Evolutionary conservation across 2,797 vertebrate genomes (phyloP), one percentile per base, ranked within the genome.

Genomic region (Neosilurus hyrtlii): DNA sequence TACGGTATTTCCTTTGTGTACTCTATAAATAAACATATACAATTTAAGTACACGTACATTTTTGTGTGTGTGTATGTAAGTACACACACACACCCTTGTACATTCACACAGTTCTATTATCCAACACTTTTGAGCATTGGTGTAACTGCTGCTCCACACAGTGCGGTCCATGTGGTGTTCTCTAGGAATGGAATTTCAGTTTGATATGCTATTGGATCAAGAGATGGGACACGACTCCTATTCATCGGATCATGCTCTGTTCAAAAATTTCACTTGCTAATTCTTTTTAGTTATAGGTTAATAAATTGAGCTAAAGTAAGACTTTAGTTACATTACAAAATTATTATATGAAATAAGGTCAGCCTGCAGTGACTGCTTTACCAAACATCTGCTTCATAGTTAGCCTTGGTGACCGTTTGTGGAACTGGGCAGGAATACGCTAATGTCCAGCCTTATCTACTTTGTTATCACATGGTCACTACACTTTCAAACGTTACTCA

Each of bases 231-330:
- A 77, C 68, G 63, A 82, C 80, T n/a, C 20, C 18, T 62, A 62
- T 79, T 77, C 79, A 83, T 61, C 26, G 72, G 59, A 56, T 62
- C 11, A 78, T 22, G 12, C 24, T 30, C 54, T 24, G 26, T 72
- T 66, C 63, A 66, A 54, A 10, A 61, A 59, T 26, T 77, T 83
- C 79, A 78, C 62, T 20, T 54, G 63, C 59, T 11, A 76, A 61
- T 59, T 75, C 66, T 61, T 84, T 61, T 75, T 56, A 54, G 75
- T n/a, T n/a, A n/a, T n/a, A n/a, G n/a, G n/a, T n/a, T n/a, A n/a
- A n/a, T n/a, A n/a, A n/a, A n/a, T n/a, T n/a, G n/a, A n/a, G n/a
- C n/a, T n/a, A n/a, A n/a, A n/a, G n/a, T n/a, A n/a, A n/a, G n/a
- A n/a, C n/a, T n/a, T 62, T 16, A 43, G 37, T 20, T 65, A 61